Evolutionary conservation across 2,113 vertebrate genomes (phyloP), one percentile per base, ranked within the genome.

Genomic region (Phaetusa simplex): DNA sequence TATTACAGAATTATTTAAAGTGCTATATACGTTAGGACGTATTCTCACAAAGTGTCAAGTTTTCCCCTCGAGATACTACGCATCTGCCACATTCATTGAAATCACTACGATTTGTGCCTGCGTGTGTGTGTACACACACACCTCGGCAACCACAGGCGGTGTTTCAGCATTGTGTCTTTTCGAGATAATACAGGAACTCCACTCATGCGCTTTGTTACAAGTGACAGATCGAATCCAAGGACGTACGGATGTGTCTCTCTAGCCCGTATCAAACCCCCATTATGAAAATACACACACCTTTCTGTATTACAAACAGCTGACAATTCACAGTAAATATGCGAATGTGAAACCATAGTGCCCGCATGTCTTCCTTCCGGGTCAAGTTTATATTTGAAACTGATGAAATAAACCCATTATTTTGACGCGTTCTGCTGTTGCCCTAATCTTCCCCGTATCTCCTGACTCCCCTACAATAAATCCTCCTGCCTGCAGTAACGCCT

Each of bases 61-160:
- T 72, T 43, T 86, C 12, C 62, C 62, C 58, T 16, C 2, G 34
- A 66, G 70, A n/a, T 11, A 3, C 10, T 6, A 10, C 1, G 17
- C 66, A 50, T 69, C 29, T 81, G 72, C 53, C 58, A 24, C 5
- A 13, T 5, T 36, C 66, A 12, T 2, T 47, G 67, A 24, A 40
- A 34, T 8, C 24, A 29, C 30, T 4, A 5, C 32, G 8, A 3
- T 1, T 9, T 8, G 59, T 26, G 43, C 53, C 64, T 36, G 67
- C 40, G 9, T 7, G 2, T 14, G 5, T 1, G 65, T 12, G 61
- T 11, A 8, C 17, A 3, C 3, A 8, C 49, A 24, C 14, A 10
- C 66, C 59, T 50, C 4, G 0, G 42, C 55, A 21, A 12, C 43
- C 65, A 8, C 19, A 4, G 52, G 3, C 0, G 1, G 32, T 14